Evolutionary conservation across 2,113 vertebrate genomes (phyloP), one percentile per base, ranked within the genome.

Genomic region (Penelope pileata): DNA sequence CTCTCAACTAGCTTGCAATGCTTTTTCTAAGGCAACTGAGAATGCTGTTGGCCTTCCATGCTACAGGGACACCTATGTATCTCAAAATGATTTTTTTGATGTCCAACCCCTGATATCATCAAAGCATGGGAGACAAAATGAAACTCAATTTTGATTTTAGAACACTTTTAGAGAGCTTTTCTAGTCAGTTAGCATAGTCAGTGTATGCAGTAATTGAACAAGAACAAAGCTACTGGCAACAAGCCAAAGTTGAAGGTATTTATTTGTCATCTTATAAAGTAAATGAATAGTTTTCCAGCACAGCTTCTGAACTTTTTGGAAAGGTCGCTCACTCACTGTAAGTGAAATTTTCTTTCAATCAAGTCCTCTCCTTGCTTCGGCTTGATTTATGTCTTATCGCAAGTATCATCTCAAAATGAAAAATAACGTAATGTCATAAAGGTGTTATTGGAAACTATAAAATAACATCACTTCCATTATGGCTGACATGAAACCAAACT

Each of bases 261-360:
- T 91, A 60, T 91, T 86, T 90, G 24, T 34, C 62, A 45, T 72
- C 86, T 90, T 73, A 84, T 94, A 90, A 88, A 88, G 84, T n/a
- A 63, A 90, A 86, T 78, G 23, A 83, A 81, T 53, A n/a, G 3
- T 26, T 94, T 89, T 86, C 43, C 64, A 85, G 43, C 56, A 85
- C 30, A 86, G 45, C 32, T 86, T 70, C 48, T 84, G 58, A 91
- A 86, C 76, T 95, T 91, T 91, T 73, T 81, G 86, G 73, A 91
- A 75, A 95, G 68, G 75, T 87, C 78, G 63, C 17, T 72, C n/a
- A 62, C 45, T 83, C 58, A 54, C 48, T 95, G 69, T 16, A 79
- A 90, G 22, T 26, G 58, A 93, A 95, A 86, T 91, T 80, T 47
- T 88, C 73, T 95, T 96, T 90, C 92, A 91, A 50, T 95, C 74